phyloP scores from a whole-genome alignment of 2,113 vertebrate genomes.

The Osmerus mordax region DNA sequence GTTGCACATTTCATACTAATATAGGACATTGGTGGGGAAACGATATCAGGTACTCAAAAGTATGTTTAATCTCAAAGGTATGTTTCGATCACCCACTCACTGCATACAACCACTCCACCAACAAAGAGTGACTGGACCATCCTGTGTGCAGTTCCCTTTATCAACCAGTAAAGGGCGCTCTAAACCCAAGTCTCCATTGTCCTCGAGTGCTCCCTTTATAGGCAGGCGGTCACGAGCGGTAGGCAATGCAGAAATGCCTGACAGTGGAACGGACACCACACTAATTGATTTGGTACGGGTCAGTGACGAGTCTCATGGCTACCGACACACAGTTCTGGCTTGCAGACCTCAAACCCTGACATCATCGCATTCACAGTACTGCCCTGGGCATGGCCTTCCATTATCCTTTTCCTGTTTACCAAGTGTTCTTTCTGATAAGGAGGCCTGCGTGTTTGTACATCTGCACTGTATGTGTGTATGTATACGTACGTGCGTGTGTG shows the following conservation, averaged over 20 bases:
- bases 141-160: neutral
- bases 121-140: neutral
- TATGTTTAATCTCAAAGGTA: too few species aligned
- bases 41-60: too few species aligned
- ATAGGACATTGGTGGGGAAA: too few species aligned
- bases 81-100: too few species aligned
- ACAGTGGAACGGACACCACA: conserved; percentile 31
- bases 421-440: conserved; percentile 19
- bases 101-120: neutral
- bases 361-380: conserved; percentile 25
- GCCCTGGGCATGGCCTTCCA: conserved; percentile 10
- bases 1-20: too few species aligned
- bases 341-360: conserved; percentile 15
- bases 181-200: conserved; percentile 28
- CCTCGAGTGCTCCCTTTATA: conserved; percentile 33
- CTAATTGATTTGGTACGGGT: conserved; percentile 28
- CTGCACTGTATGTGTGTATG: conserved; percentile 14
- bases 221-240: neutral
- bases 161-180: conserved; percentile 49
- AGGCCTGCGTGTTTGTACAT: neutral
- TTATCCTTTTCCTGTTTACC: conserved; percentile 11
- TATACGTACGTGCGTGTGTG: conserved; percentile 10
- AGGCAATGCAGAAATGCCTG: conserved; percentile 1
- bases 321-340: conserved; percentile 19
- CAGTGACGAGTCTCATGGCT: conserved; percentile 17